phyloP scores from a whole-genome alignment of 2,797 vertebrate species.

The Lutjanus argentimaculatus region DNA sequence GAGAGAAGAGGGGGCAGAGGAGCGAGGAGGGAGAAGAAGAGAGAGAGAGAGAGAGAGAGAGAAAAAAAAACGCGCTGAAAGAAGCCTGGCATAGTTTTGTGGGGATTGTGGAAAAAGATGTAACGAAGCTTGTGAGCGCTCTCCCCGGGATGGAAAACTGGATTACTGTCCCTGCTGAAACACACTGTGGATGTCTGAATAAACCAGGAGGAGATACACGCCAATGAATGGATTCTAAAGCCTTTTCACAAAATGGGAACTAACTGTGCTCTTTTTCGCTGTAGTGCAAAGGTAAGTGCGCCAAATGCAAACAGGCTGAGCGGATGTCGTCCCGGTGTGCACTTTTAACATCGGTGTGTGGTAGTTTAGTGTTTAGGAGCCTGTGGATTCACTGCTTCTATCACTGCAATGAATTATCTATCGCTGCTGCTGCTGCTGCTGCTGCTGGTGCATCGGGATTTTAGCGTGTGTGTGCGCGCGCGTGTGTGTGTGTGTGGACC shows the following conservation, averaged over 20 bases:
- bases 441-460: slow-evolving; percentile 58
- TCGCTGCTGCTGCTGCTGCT: slow-evolving; percentile 48
- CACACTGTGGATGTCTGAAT: slow-evolving; percentile 78
- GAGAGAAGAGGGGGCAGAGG: slow-evolving; percentile 69
- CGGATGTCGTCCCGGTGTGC: background rate
- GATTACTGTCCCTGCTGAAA: slow-evolving; percentile 81
- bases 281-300: slow-evolving; percentile 86
- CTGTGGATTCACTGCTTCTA: slow-evolving; percentile 71
- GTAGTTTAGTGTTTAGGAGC: slow-evolving; percentile 54
- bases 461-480: slow-evolving; percentile 5
- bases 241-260: slow-evolving; percentile 84
- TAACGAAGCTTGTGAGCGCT: slow-evolving; percentile 78
- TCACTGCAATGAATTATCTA: slow-evolving; percentile 67
- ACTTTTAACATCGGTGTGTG: background rate
- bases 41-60: slow-evolving; percentile 8
- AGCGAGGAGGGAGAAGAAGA: slow-evolving; percentile 45
- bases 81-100: slow-evolving; percentile 82
- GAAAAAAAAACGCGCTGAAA: slow-evolving; percentile 81
- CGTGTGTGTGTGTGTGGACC: background rate
- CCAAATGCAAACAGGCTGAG: slow-evolving; percentile 7
- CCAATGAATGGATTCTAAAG: slow-evolving; percentile 83
- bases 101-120: slow-evolving; percentile 84
- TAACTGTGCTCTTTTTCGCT: slow-evolving; percentile 77
- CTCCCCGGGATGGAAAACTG: slow-evolving; percentile 85
- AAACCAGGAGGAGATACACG: slow-evolving; percentile 66